phyloP scores from a whole-genome alignment of 2,797 vertebrate genomes.

The Rhabdomys pumilio region DNA sequence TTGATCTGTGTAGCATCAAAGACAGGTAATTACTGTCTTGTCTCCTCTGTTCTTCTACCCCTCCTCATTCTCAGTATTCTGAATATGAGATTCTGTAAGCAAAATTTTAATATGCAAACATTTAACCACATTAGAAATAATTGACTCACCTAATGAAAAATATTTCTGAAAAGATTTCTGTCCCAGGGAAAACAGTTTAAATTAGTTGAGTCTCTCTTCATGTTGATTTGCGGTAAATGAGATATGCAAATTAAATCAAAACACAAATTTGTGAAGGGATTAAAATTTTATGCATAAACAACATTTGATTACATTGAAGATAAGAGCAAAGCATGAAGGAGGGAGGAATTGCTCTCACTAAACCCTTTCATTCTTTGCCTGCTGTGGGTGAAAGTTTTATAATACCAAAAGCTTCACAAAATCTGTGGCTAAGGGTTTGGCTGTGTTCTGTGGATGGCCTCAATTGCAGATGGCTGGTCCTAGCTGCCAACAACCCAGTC shows the following conservation, averaged over 20 bases:
- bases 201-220: conserved; percentile 86
- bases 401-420: no score
- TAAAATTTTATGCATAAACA: conserved; percentile 89
- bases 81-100: conserved; percentile 87
- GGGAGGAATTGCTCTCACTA: conserved; percentile 81
- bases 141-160: conserved; percentile 87
- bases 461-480: fast-evolving
- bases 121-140: conserved; percentile 88
- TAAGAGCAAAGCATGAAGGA: conserved; percentile 77
- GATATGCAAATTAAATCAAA: conserved; percentile 90
- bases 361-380: conserved; percentile 75
- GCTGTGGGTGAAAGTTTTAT: conserved; percentile 44
- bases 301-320: conserved; percentile 88
- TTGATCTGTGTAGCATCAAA: conserved; percentile 97
- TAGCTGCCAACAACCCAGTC: neutral
- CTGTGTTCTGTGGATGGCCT: fast-evolving
- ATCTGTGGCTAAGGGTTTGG: neutral
- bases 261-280: conserved; percentile 88
- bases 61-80: conserved; percentile 84
- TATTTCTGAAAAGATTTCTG: conserved; percentile 85
- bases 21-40: conserved; percentile 95
- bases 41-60: conserved; percentile 74
- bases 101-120: conserved; percentile 86
- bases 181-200: conserved; percentile 87
- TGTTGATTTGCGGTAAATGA: conserved; percentile 87